These are phyloP conservation scores for Gavia stellata DNA, from an alignment of 2,113 vertebrate genomes.

Conservation along the genomic window DNA sequence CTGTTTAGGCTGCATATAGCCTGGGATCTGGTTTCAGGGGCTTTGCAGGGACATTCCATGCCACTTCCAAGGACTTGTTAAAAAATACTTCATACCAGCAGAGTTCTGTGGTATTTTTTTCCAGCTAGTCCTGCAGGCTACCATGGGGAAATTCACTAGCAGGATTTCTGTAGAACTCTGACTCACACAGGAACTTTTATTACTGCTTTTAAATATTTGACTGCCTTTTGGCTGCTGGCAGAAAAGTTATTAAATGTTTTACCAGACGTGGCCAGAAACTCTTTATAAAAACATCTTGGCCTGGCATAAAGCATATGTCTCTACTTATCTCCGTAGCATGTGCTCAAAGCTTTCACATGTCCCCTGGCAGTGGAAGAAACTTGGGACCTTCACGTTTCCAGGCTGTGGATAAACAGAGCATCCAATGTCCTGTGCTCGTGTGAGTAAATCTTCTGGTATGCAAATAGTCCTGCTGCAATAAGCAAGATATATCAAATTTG, in stretches of 20 bases:
- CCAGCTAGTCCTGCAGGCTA: conserved; percentile 8
- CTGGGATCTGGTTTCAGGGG: background rate
- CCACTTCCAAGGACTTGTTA: background rate
- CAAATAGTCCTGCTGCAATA: background rate
- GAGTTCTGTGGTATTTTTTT: background rate
- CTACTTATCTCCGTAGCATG: conserved; percentile 4
- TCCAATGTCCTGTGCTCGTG: background rate
- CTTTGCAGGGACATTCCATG: background rate
- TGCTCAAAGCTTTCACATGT: conserved; percentile 21
- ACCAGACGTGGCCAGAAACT: conserved; percentile 43
- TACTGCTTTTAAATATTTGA: conserved; percentile 52
- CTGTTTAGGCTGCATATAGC: background rate
- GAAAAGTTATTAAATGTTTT: conserved; percentile 46
- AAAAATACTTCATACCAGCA: background rate
- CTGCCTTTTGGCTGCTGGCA: conserved; percentile 26
- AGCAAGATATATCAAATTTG: background rate
- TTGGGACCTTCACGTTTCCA: conserved; percentile 5
- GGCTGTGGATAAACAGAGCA: conserved; percentile 15
- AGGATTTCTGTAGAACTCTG: background rate
- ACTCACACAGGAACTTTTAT: conserved; percentile 21
- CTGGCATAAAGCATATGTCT: conserved; percentile 26
- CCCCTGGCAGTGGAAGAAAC: conserved; percentile 10
- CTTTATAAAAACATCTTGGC: conserved; percentile 16
- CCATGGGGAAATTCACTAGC: conserved; percentile 18
- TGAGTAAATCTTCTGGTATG: background rate